Base-by-base conservation (phyloP, 2,888 invertebrate species). In the Dicyrtoma fusca region DNA sequence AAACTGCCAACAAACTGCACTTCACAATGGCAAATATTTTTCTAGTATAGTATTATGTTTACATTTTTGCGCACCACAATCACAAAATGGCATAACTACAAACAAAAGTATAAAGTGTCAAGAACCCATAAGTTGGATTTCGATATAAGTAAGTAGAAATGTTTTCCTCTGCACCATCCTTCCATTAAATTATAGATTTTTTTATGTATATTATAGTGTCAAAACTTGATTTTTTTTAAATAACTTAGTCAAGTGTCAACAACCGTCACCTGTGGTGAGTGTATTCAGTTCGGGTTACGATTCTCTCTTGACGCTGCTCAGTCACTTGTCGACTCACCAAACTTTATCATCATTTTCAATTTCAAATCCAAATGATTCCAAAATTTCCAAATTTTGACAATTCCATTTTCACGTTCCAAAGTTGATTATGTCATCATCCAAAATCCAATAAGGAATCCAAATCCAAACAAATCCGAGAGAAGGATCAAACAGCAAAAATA, bases 301-400 rank as follows among this genome's bases (percentile, higher is more conserved):
- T 75, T 85, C 87, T 87, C 85, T 88, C 88, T 84, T 88, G 88
- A 84, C 88, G 88, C 82, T 88, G 86, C 85, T 88, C 87, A 85
- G 88, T 88, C 84, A 89, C 87, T 83, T 88, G 86, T 82, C 88
- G 87, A 84, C 88, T 88, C 86, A 89, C 88, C 86, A 88, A 87
- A 86, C 88, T 89, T 44, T 17, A 5, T n/a, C 34, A 34, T 34
- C 34, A 34, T 34, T 8, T 8, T 5, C 3, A 34, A 5, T 34
- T 34, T 34, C 4, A 34, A 34, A 34, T 34, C 34, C 34, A 34
- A 34, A n/a, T n/a, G n/a, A n/a, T n/a, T n/a, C n/a, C n/a, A n/a
- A n/a, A n/a, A n/a, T n/a, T n/a, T n/a, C n/a, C n/a, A n/a, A n/a
- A n/a, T n/a, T n/a, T n/a, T n/a, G n/a, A n/a, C n/a, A n/a, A n/a